Base-by-base conservation (phyloP, 2,113 vertebrate genomes). In the Choloepus hoffmanni region DNA sequence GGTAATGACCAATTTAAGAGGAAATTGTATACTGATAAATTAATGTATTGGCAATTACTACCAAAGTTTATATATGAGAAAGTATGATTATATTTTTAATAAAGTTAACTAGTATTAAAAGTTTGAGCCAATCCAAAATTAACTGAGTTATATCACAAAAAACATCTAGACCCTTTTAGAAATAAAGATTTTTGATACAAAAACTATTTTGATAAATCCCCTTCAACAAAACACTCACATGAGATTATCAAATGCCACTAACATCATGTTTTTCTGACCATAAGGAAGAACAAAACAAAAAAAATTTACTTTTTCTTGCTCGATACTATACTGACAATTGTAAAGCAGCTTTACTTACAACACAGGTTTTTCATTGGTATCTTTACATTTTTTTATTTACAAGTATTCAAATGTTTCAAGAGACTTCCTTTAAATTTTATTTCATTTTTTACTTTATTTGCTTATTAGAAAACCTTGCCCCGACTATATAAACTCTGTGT, bases 1-100 rank as follows among this genome's bases (percentile, higher is more conserved):
- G 93, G 96, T 98, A 98, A 98, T 98, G 98, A 98, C 95, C 94
- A 96, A 98, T 97, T 98, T 97, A 95, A 98, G 95, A 98, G 97
- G 96, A 98, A 97, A 98, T 89, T 97, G 93, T 86, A 92, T 91
- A 79, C 94, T 97, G 96, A 97, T 82, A 98, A 98, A 98, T 97
- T 96, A 98, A 97, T 96, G 95, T 19, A 77, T 93, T 98, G 97
- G 95, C 95, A 97, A 95, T 97, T 88, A 95, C 93, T 84, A 92
- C 70, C 24, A 89, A 60, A 81, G 76, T 93, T 97, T 74, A 85
- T 85, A 89, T 90, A 85, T 40, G 33, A 96, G 73, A 87, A 19
- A 94, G 21, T 48, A 78, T 28, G 13, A 45, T 30, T 76, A 76
- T 23, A 33, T 63, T 72, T 90, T 33, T 50, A 85, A 81, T 63